These are phyloP conservation scores for Heliconius hewitsoni DNA, from an alignment of 1,140 invertebrate species.

Conservation along the genomic window DNA sequence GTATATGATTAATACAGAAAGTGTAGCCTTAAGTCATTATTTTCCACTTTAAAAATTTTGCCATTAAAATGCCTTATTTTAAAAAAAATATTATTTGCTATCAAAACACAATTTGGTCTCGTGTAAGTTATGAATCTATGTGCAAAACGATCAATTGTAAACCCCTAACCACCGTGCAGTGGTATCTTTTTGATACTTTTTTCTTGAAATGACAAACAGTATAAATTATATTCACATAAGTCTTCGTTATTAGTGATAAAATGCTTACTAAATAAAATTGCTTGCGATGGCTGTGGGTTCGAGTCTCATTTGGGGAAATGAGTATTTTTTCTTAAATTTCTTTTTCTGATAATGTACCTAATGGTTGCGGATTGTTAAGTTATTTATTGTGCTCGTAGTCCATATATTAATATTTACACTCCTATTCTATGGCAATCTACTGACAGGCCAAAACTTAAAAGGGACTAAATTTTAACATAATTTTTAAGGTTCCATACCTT, in stretches of 20 bases:
- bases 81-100: conserved; percentile 17
- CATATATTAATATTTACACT: no score
- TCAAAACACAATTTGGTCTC: conserved; percentile 40
- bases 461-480: no score
- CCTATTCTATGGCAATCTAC: no score
- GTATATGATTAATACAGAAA: conserved; percentile 30
- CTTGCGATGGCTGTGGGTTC: neutral
- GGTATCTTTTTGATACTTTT: conserved; percentile 23
- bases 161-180: conserved; percentile 9
- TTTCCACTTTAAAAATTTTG: conserved; percentile 36
- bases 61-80: conserved; percentile 31
- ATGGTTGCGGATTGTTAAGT: neutral
- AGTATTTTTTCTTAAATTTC: neutral
- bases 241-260: neutral
- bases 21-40: conserved; percentile 32
- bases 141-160: conserved; percentile 31
- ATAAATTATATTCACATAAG: neutral
- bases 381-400: no score
- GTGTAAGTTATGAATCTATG: conserved; percentile 13
- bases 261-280: neutral
- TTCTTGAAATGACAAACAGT: neutral
- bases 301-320: neutral
- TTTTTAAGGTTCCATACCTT: no score
- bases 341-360: neutral
- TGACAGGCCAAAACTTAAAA: no score